Evolutionary conservation across 35 echinoderm and acorn worm species (phyloP).

Genomic region (Apostichopus parvimensis): DNA sequence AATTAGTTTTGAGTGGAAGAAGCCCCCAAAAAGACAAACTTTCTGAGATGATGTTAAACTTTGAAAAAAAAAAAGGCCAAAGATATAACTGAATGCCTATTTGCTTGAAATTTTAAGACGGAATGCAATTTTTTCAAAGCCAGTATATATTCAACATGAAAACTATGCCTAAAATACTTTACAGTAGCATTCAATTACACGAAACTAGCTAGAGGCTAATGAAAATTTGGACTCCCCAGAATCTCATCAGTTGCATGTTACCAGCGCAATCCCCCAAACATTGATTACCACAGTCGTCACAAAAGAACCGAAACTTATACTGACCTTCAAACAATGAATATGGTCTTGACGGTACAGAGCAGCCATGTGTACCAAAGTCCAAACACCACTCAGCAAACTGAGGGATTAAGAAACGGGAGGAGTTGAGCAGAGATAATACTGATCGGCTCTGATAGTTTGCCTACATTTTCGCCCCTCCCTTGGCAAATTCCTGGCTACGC

Average conservation of each 20-base stretch:
- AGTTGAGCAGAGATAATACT: no score
- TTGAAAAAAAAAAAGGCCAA: not conserved
- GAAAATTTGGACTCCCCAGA: no score
- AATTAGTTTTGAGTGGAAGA: no score
- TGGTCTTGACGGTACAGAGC: constrained; percentile 69
- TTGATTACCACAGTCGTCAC: not conserved
- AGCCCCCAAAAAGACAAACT: no score
- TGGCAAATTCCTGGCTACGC: no score
- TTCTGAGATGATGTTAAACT: not conserved
- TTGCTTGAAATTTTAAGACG: not conserved
- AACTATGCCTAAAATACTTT: no score
- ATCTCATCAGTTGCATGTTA: no score
- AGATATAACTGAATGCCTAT: not conserved
- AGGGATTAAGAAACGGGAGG: not conserved
- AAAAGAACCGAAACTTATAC: not conserved
- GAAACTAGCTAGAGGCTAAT: no score
- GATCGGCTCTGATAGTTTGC: no score
- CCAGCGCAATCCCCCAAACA: not conserved
- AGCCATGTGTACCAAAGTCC: constrained; percentile 94
- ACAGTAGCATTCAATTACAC: no score
- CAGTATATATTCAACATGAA: no score
- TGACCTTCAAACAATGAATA: constrained; percentile 95
- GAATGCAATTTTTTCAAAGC: not conserved
- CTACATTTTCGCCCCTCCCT: no score
- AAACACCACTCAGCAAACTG: constrained; percentile 96